Percentiles rank a stretch among this genome's conserved stretches.
Evolutionary conservation across 2,113 vertebrate species (phyloP).

Genomic region (Podarcis cretensis): DNA sequence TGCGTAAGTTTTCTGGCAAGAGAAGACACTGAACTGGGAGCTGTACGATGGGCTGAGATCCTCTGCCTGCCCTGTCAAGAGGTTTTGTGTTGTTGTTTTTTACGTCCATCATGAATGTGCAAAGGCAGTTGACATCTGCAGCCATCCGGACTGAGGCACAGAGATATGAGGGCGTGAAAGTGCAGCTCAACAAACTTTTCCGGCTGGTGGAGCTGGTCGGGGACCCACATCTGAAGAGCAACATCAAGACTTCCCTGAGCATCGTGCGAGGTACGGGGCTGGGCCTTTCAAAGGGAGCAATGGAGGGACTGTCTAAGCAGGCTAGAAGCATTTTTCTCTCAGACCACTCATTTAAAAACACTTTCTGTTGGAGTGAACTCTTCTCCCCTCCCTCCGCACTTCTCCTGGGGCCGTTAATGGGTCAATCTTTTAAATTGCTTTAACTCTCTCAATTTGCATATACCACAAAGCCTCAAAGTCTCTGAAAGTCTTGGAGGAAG

Average conservation of each 20-base stretch:
- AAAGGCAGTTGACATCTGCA: conserved; percentile 74
- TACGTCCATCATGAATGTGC: conserved; percentile 73
- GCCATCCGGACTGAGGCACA: conserved; percentile 82
- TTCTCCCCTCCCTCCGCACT: neutral
- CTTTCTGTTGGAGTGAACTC: neutral
- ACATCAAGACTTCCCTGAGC: conserved; percentile 76
- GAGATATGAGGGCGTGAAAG: conserved; percentile 77
- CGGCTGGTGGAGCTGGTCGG: conserved; percentile 78
- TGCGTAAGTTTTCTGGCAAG: neutral
- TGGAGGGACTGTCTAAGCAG: too few relatives aligned
- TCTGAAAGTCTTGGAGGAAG: neutral
- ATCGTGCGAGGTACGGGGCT: conserved; percentile 78
- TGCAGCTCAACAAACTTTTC: conserved; percentile 71
- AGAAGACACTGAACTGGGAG: neutral
- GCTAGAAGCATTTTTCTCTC: neutral
- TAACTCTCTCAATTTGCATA: neutral
- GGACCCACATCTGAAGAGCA: conserved; percentile 76
- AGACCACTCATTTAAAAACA: neutral
- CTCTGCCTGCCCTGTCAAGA: neutral
- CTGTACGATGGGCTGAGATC: neutral
- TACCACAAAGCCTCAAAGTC: neutral
- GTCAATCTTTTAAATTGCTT: neutral
- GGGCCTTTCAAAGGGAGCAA: neutral
- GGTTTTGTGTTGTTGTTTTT: too few relatives aligned
- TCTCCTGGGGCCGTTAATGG: neutral